phyloP scores from a whole-genome alignment of 2,888 invertebrate species.

The Tenthredo livida region DNA sequence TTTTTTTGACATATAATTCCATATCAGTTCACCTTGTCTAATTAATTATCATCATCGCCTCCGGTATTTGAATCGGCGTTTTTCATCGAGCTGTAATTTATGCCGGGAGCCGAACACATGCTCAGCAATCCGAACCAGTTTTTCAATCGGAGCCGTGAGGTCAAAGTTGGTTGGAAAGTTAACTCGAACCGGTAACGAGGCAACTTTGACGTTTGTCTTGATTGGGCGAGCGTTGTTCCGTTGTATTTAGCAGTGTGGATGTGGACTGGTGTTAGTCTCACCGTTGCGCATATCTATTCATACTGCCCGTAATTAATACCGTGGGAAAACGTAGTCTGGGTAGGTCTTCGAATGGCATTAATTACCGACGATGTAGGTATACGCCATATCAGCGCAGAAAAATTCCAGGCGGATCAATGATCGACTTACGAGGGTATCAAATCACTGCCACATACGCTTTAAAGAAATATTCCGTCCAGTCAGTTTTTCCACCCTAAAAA shows the following conservation, averaged over 20 bases:
- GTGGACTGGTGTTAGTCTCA: neutral
- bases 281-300: neutral
- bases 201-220: conserved; percentile 39
- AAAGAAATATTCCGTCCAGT: neutral
- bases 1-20: neutral
- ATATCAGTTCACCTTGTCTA: neutral
- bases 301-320: neutral
- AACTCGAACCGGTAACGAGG: conserved; percentile 36
- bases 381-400: neutral
- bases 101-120: conserved; percentile 5
- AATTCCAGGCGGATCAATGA: neutral
- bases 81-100: neutral
- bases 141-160: conserved; percentile 32
- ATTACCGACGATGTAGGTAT: neutral
- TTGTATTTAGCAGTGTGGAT: conserved; percentile 2
- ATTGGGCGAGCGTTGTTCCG: conserved; percentile 27
- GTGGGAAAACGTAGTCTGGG: neutral
- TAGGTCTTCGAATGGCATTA: neutral
- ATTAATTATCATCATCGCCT: neutral
- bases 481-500: neutral
- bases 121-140: conserved; percentile 28
- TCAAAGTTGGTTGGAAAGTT: conserved; percentile 32
- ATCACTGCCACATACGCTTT: neutral
- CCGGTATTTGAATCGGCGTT: neutral
- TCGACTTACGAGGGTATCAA: neutral